Base-by-base conservation (phyloP, 2,113 vertebrate genomes). In the Mormoops blainvillei region DNA sequence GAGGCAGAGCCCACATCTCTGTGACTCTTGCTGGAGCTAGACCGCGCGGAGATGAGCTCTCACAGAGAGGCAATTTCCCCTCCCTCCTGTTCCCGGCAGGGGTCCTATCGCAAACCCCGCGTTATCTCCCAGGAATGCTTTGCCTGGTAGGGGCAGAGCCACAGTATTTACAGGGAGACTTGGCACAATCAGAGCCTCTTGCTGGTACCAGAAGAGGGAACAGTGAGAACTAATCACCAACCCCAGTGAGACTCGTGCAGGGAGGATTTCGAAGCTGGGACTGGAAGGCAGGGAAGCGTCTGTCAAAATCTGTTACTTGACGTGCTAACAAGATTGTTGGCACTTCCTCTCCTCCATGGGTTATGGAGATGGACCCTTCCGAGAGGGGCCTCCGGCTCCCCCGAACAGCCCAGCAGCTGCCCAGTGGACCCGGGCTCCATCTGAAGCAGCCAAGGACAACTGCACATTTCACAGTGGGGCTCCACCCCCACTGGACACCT, bases 191-290 rank as follows among this genome's bases (percentile, higher is more conserved):
- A 41, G 70, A 82, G 67, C 48, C 31, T 26, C 97, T 95, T n/a
- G 61, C 95, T 92, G 96, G 41, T 89, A 67, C 96, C 96, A 68
- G 92, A 95, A 91, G 92, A 93, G 58, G 43, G 2, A 94, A 84
- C 78, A 65, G 97, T 94, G 78, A 95, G 82, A 97, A 86, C 87
- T 94, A 90, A 94, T 91, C 95, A 91, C 73, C 85, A 87, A 81
- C 88, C 87, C 87, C 71, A 61, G 61, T 18, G 76, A 93, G 97
- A 92, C 28, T 12, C 0, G 13, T 0, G 1, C 18, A 33, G 26
- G 54, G 73, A 76, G 36, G 13, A 31, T 31, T 88, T 58, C 28
- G 74, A 96, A 91, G 58, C 58, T 43, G 89, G 78, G 65, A 65
- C 43, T 54, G 74, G 54, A 67, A 94, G 65, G 70, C n/a, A 77